phyloP scores from a whole-genome alignment of 2,888 invertebrate genomes.

The Himalopsyche anomala region DNA sequence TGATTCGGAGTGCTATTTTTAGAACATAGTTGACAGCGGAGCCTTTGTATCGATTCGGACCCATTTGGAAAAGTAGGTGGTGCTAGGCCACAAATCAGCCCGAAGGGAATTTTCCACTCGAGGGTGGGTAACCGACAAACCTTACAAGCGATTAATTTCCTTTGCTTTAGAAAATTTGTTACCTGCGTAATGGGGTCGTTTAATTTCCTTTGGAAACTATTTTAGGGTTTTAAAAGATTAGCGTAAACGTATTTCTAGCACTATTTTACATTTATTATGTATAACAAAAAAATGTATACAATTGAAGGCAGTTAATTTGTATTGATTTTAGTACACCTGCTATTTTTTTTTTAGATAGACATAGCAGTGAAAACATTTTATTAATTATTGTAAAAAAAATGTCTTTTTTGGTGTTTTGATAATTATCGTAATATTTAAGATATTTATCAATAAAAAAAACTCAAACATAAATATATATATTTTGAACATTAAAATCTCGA shows the following conservation, averaged over 20 bases:
- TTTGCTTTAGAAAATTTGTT: neutral
- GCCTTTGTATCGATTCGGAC: slow-evolving; percentile 47
- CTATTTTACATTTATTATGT: no score
- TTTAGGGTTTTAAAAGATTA: neutral
- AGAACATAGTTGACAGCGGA: slow-evolving; percentile 50
- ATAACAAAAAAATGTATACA: no score
- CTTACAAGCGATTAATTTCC: neutral
- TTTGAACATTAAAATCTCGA: no score
- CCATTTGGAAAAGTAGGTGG: slow-evolving; percentile 37
- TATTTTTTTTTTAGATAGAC: no score
- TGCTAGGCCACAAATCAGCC: slow-evolving; percentile 3
- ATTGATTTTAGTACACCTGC: no score
- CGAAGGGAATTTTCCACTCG: slow-evolving; percentile 10
- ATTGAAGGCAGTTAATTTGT: no score
- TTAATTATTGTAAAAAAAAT: no score
- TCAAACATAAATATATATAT: no score
- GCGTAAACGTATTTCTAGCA: neutral
- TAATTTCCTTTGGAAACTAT: neutral
- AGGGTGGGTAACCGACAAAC: slow-evolving; percentile 1
- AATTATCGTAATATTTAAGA: no score
- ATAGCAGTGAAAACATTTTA: no score
- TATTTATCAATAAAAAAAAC: no score
- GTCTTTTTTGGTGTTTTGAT: no score
- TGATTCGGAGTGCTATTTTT: slow-evolving; percentile 50
- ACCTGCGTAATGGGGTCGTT: slow-evolving; percentile 1